Evolutionary conservation across 2,888 invertebrate species (phyloP).

Genomic region (Axea sp.): DNA sequence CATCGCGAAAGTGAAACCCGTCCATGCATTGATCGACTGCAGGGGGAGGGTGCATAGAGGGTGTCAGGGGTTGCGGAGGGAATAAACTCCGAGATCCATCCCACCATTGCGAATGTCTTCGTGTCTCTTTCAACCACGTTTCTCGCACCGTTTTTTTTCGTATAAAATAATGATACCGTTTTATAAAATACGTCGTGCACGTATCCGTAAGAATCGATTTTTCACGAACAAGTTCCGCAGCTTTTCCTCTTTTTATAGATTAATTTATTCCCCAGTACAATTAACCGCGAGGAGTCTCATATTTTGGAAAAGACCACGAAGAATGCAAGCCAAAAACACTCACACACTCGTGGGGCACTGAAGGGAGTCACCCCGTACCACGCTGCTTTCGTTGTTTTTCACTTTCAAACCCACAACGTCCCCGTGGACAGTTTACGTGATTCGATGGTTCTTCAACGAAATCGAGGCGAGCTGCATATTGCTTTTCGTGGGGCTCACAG

Average conservation of each 20-base stretch:
- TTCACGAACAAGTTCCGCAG: too few relatives aligned
- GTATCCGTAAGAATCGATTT: constrained; percentile 4
- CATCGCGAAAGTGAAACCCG: constrained; percentile 80
- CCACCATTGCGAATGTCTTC: constrained; percentile 60
- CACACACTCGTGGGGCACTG: constrained; percentile 78
- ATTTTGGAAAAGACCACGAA: background rate
- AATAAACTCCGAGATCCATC: constrained; percentile 73
- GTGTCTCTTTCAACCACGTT: constrained; percentile 25
- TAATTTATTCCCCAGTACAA: too few relatives aligned
- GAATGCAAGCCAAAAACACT: constrained; percentile 8
- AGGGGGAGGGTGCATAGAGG: constrained; percentile 79
- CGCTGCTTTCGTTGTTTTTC: constrained; percentile 65
- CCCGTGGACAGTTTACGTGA: constrained; percentile 75
- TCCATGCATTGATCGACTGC: constrained; percentile 80
- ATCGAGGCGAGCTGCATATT: constrained; percentile 67
- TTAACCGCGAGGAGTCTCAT: too few relatives aligned
- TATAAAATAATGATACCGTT: too few relatives aligned
- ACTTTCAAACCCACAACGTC: too few relatives aligned
- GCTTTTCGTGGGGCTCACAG: constrained; percentile 8
- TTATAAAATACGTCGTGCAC: background rate
- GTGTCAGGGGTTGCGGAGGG: constrained; percentile 66
- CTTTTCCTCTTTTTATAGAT: too few relatives aligned
- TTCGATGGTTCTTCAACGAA: constrained; percentile 75
- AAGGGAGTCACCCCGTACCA: constrained; percentile 57
- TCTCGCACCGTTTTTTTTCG: too few relatives aligned